Base-by-base conservation (phyloP, 2,113 vertebrate species). In the Nerophis lumbriciformis region DNA sequence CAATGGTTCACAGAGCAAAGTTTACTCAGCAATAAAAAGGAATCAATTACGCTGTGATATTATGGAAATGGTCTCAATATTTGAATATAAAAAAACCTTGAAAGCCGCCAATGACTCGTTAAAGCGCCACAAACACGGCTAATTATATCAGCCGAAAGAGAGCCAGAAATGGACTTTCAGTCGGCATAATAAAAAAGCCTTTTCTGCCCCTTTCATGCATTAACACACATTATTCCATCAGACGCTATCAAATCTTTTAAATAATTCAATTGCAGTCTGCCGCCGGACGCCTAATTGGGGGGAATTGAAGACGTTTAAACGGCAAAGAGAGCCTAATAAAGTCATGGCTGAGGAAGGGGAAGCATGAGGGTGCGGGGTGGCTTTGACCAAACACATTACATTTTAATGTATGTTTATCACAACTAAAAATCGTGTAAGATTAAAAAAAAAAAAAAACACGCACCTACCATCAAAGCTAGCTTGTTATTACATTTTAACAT, bases 31-130 rank as follows among this genome's bases (percentile, higher is more conserved):
- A 67, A 75, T 86, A 85, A 87, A 88, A 66, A 82, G 62, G 75
- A 83, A 83, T 88, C 65, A 84, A 85, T 89, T 86, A 89, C 75
- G 82, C 74, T 67, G 42, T 59, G 78, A 71, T 77, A 86, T 87
- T 88, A 88, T 90, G 83, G 75, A 88, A 88, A 89, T 88, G 47
- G 48, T 73, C 76, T 84, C 73, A 85, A 83, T 85, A 87, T 89
- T 89, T 87, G 88, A 83, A 88, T 82, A 78, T 73, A 76, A 81
- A 86, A 69, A 60, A 82, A 81, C 83, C 79, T 82, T 81, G 69
- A 84, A 89, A 86, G 76, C 73, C 82, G 88, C 79, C 86, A 85
- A 88, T 79, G 80, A 85, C 74, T 73, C 79, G 77, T 79, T 82
- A 83, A 45, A 83, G 79, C 35, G 81, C 70, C 81, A 87, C 81